Base-by-base conservation (phyloP, 2,888 invertebrate species). In the Brenthis daphne region DNA sequence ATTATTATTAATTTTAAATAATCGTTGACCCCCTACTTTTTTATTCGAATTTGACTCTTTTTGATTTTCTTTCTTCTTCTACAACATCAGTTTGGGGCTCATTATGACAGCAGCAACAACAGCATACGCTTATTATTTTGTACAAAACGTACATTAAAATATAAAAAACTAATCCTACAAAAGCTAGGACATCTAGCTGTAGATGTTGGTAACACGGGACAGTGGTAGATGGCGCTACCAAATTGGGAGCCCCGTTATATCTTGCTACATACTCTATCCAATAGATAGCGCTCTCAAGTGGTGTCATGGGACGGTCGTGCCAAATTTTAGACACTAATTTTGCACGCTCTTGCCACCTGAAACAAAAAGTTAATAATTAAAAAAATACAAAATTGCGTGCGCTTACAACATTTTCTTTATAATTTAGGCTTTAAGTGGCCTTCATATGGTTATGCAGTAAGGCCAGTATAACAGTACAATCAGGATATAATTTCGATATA, bases 211-310 rank as follows among this genome's bases (percentile, higher is more conserved):
- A 91, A 74, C 84, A 78, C 0, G 92, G 88, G 24, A 84, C 74
- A 50, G 78, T 81, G 0, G 87, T 83, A 77, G 89, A 86, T 54
- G 82, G 76, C 67, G 91, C 82, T 73, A 81, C 81, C 2, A 93
- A 81, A 74, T 92, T 87, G 0, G 90, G 90, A 14, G 90, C 86
- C 2, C 92, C 92, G 29, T 82, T 83, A 69, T 92, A 88, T 33
- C 92, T 80, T 43, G 94, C 85, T 72, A 94, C 91, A 77, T 94
- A 94, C 75, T 94, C 94, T 14, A 93, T 91, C 91, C 94, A 94
- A 83, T 94, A 94, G 77, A 94, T 85, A 68, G 94, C 94, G 37
- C 87, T 91, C 69, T 94, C 92, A 60, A 94, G 73, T 1, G 94
- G 92, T 5, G 93, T 86, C 76, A 89, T 87, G 50, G 93, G 87